A percentile compares a stretch with the other conserved stretches of the same genome.
These are phyloP conservation scores for Meganola albula DNA, from an alignment of 2,888 invertebrate genomes.

Conservation along the genomic window DNA sequence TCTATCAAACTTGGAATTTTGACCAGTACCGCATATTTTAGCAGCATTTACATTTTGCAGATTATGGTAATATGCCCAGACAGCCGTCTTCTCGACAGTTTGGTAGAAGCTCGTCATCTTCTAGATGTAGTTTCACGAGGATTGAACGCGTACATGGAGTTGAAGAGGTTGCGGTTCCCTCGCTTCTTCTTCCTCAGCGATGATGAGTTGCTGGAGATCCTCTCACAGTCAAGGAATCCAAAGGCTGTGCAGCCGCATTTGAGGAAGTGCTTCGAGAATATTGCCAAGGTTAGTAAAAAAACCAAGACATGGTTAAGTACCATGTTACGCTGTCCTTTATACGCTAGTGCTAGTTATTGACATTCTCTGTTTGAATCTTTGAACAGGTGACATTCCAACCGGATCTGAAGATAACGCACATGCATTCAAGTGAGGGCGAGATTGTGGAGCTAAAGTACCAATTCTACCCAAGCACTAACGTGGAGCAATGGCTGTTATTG, in stretches of 20 bases:
- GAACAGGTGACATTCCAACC: slow-evolving; percentile 81
- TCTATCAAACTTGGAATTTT: too few species aligned
- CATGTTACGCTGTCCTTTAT: too few species aligned
- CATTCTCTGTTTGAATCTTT: neutral
- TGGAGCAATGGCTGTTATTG: slow-evolving; percentile 84
- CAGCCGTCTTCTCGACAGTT: slow-evolving; percentile 80
- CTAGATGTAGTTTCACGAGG: slow-evolving; percentile 86
- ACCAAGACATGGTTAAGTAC: too few species aligned
- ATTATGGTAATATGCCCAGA: slow-evolving; percentile 82
- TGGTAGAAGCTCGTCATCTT: slow-evolving; percentile 82
- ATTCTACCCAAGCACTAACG: slow-evolving; percentile 83
- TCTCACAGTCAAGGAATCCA: slow-evolving; percentile 88
- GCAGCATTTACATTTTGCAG: too few species aligned
- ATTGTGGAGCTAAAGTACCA: slow-evolving; percentile 81
- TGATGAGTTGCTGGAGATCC: slow-evolving; percentile 87
- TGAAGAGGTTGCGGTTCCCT: slow-evolving; percentile 85
- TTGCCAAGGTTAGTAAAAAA: slow-evolving; percentile 74
- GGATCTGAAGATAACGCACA: slow-evolving; percentile 82
- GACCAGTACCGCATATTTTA: too few species aligned
- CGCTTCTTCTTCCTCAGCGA: slow-evolving; percentile 89
- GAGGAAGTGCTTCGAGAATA: slow-evolving; percentile 90
- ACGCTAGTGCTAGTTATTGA: too few species aligned
- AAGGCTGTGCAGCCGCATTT: slow-evolving; percentile 87
- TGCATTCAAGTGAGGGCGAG: slow-evolving; percentile 88
- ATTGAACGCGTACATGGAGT: slow-evolving; percentile 86